Evolutionary conservation across 2,888 invertebrate species (phyloP), one percentile per base, ranked within the genome.

Genomic region (Suillia variegata): DNA sequence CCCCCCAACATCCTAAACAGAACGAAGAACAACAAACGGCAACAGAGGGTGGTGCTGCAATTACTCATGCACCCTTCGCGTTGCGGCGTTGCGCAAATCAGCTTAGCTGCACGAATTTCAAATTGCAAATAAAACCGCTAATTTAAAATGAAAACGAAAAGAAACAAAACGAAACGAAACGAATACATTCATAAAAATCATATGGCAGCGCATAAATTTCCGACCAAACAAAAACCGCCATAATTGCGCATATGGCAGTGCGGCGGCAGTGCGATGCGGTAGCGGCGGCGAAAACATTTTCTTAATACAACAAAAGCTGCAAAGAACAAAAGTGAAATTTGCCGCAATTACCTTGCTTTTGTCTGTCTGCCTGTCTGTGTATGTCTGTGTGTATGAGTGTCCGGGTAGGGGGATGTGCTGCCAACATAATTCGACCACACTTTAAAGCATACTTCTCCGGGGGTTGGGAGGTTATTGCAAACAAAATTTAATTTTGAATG

Each of bases 41-140:
- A n/a, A n/a, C n/a, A n/a, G n/a, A n/a, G n/a, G n/a, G n/a, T n/a
- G 45, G 45, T 31, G 22, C 15, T 62, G 61, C 59, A 57, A 42
- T 61, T 52, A 56, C 64, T 50, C 54, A 52, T 24, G 18, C 21
- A 45, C 33, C 50, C 13, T 47, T 12, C 38, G n/a, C n/a, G n/a
- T n/a, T n/a, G n/a, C n/a, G n/a, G n/a, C n/a, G n/a, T n/a, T n/a
- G n/a, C n/a, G n/a, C n/a, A n/a, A n/a, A n/a, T n/a, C n/a, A 33
- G 56, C 18, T 18, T 38, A 50, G 24, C 38, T 58, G 56, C 51
- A 52, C 56, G 50, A 61, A 65, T 64, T 62, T 62, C 50, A 68
- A 66, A 67, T 68, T 67, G 73, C 72, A 74, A 69, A 76, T 74
- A 73, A 75, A 75, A 75, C 71, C 73, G 70, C 74, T 70, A 74